Conservation (phyloP, 2,797 vertebrate species). For the Sebastes trivittatus region DNA sequence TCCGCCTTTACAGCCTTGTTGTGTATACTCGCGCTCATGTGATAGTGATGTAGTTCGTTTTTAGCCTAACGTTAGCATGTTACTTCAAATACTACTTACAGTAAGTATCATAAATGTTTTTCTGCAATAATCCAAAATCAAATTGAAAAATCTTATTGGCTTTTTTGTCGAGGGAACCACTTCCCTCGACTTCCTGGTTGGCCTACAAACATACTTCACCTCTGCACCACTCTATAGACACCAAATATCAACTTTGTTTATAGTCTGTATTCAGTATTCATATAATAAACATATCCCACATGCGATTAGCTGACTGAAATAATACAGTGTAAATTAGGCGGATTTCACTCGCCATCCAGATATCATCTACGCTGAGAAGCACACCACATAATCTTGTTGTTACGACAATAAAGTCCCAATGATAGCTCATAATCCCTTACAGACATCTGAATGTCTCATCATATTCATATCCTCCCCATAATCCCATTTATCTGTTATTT, state of each 20-base stretch:
- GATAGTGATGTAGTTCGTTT: too few species aligned
- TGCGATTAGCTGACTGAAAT: not conserved
- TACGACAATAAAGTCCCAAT: not conserved
- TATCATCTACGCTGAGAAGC: not conserved
- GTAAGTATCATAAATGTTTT: too few species aligned
- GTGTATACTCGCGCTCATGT: too few species aligned
- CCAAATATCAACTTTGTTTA: not conserved
- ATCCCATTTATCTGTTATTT: constrained; percentile 1
- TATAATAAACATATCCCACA: not conserved
- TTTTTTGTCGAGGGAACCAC: too few species aligned
- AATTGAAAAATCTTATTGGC: too few species aligned
- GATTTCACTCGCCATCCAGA: not conserved
- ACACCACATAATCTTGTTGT: not conserved
- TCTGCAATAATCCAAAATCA: too few species aligned
- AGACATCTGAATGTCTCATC: constrained; percentile 16
- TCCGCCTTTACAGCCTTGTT: too few species aligned
- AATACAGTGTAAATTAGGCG: not conserved
- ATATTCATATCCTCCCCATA: not conserved
- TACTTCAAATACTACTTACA: too few species aligned
- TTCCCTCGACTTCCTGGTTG: too few species aligned
- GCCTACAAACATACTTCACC: too few species aligned
- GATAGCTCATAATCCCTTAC: not conserved
- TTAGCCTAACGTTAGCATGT: too few species aligned
- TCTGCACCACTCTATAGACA: not conserved
- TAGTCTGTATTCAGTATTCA: not conserved